Evolutionary conservation across 2,797 vertebrate species (phyloP).

Genomic region (Acrocephalus scirpaceus): DNA sequence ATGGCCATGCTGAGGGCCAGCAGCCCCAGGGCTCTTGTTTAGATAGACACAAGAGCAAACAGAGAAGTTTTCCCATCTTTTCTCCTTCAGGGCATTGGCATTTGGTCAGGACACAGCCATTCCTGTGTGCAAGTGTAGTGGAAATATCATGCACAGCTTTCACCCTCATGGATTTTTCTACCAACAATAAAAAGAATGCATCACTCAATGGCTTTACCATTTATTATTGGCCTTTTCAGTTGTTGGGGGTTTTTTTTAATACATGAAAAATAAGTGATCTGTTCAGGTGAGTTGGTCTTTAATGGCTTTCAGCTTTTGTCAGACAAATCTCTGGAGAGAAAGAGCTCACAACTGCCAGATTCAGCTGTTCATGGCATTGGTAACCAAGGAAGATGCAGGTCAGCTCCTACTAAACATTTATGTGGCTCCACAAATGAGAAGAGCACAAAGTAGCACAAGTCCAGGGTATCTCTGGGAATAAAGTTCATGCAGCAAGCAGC

Average conservation of each 20-base stretch:
- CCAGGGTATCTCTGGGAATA: not conserved
- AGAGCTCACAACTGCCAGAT: not conserved
- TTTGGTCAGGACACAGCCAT: not conserved
- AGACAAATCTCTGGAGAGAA: not conserved
- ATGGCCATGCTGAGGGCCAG: not conserved
- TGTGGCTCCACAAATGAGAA: not conserved
- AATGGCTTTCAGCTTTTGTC: not conserved
- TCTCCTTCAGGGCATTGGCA: not conserved
- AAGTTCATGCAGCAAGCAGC: not conserved
- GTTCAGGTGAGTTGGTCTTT: not conserved
- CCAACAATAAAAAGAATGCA: not conserved
- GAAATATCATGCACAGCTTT: not conserved
- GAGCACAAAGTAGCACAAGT: not conserved
- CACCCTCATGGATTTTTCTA: not conserved
- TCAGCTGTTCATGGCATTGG: not conserved
- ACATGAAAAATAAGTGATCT: not conserved
- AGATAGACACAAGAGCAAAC: not conserved
- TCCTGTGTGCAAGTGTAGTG: not conserved
- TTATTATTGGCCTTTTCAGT: not conserved
- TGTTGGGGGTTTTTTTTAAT: not conserved
- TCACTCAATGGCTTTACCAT: not conserved
- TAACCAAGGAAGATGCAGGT: not conserved
- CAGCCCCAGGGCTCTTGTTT: not conserved
- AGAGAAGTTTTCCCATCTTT: not conserved
- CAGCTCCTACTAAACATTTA: not conserved